Evolutionary conservation across 1,140 invertebrate genomes (phyloP).

Genomic region (Drosophila grimshawi): DNA sequence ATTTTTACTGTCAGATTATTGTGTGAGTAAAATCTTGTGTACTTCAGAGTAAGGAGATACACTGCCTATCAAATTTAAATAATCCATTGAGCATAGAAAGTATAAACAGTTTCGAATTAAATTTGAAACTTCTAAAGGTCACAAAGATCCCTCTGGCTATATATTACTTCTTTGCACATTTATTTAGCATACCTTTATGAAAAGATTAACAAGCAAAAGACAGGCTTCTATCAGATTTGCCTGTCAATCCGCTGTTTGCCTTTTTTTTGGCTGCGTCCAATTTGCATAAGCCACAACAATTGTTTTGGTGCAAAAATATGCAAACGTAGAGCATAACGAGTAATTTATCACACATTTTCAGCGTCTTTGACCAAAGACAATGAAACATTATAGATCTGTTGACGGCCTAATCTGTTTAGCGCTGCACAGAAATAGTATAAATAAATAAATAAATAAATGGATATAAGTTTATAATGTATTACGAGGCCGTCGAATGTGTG

Average conservation of each 20-base stretch:
- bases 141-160: background rate
- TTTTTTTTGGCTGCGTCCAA: conserved; percentile 22
- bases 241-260: conserved; percentile 33
- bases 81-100: background rate
- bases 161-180: background rate
- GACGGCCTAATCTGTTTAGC: conserved; percentile 25
- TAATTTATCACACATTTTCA: conserved; percentile 21
- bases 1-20: too few species aligned
- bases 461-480: conserved; percentile 29
- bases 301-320: conserved; percentile 25
- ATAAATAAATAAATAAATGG: conserved; percentile 26
- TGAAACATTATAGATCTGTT: conserved; percentile 13
- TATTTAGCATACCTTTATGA: background rate
- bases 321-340: conserved; percentile 14
- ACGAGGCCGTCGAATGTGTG: conserved; percentile 17
- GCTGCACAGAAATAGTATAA: conserved; percentile 19
- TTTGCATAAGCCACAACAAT: conserved; percentile 36
- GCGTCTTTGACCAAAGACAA: conserved; percentile 6
- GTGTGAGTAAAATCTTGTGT: too few species aligned
- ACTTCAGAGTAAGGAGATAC: background rate
- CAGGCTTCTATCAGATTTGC: conserved; percentile 34
- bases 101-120: too few species aligned
- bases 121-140: too few species aligned
- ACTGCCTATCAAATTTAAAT: background rate
- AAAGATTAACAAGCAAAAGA: conserved; percentile 12